Base-by-base conservation (phyloP, 1,140 invertebrate genomes). In the Drusus annulatus region DNA sequence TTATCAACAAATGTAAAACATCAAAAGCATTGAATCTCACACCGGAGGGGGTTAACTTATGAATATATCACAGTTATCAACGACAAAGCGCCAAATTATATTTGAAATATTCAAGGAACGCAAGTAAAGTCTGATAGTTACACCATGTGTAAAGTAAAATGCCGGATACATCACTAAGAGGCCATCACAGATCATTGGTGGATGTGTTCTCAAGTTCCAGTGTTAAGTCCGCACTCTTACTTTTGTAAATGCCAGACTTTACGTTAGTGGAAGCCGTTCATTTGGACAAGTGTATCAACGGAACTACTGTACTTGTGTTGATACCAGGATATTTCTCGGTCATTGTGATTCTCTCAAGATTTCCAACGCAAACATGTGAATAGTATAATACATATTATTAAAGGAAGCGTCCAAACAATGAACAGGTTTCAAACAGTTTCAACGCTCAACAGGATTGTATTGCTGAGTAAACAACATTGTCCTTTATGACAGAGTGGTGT, bases 381-480 rank as follows among this genome's bases (percentile, higher is more conserved):
- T 7, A 36, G 31, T 36, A 36, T 36, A 36, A 36, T 36, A 36
- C 8, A 7, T 36, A 36, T 21, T 68, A 52, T 25, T 51, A 74
- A 50, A 62, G 28, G 17, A 79, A 79, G 78, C 78, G 31, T 62
- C 74, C 65, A 54, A 79, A 79, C 51, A 25, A 63, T 60, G n/a
- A 79, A 50, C 28, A 63, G 51, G n/a, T n/a, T n/a, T n/a, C n/a
- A n/a, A n/a, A 28, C 58, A 79, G 36, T 54, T 78, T 68, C 56
- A 79, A 63, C 15, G 78, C 78, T 79, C 78, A 79, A 73, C 78
- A 79, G 17, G 78, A 25, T 79, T 25, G 52, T 60, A 60, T 74
- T 73, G 78, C 50, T 79, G 78, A 79, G 78, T 79, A 36, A 63
- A 74, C 78, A 74, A 73, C 78, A 52, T 28, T 60, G 78, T 50